phyloP scores from a whole-genome alignment of 2,113 vertebrate species.

The Nibea coibor region DNA sequence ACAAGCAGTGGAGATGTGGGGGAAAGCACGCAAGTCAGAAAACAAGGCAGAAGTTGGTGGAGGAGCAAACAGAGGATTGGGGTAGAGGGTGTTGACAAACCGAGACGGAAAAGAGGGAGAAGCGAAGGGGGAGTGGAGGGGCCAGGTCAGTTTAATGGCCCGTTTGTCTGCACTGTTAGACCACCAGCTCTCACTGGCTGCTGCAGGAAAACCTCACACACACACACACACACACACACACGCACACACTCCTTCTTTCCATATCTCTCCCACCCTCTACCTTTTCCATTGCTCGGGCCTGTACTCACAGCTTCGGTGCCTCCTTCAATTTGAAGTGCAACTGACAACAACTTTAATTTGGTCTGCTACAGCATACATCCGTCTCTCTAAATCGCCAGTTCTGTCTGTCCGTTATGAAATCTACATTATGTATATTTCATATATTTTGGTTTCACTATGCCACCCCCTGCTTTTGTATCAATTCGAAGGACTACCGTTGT shows the following conservation, averaged over 20 bases:
- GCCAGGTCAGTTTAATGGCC: conserved; percentile 72
- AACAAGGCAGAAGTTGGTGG: background rate
- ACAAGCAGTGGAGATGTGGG: background rate
- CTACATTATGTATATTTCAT: background rate
- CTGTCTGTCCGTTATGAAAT: background rate
- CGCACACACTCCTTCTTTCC: conserved; percentile 52
- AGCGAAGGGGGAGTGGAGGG: conserved; percentile 37
- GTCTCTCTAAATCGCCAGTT: background rate
- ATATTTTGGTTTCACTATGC: background rate
- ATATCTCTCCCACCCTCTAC: conserved; percentile 58
- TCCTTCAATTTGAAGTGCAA: conserved; percentile 12
- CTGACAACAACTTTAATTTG: background rate
- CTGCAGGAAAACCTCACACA: conserved; percentile 56
- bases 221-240: conserved; percentile 34
- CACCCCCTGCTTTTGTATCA: background rate
- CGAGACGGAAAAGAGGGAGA: conserved; percentile 27
- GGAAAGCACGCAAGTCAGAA: background rate
- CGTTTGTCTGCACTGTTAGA: conserved; percentile 70
- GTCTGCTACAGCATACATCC: background rate
- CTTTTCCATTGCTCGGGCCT: conserved; percentile 53
- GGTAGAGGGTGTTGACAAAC: conserved; percentile 36
- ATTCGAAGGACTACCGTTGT: background rate
- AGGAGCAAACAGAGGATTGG: conserved; percentile 3
- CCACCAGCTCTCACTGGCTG: conserved; percentile 70
- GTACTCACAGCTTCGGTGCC: conserved; percentile 2